Conservation (phyloP, 1,140 invertebrate genomes). For the Phymorhynchus buccinoides region DNA sequence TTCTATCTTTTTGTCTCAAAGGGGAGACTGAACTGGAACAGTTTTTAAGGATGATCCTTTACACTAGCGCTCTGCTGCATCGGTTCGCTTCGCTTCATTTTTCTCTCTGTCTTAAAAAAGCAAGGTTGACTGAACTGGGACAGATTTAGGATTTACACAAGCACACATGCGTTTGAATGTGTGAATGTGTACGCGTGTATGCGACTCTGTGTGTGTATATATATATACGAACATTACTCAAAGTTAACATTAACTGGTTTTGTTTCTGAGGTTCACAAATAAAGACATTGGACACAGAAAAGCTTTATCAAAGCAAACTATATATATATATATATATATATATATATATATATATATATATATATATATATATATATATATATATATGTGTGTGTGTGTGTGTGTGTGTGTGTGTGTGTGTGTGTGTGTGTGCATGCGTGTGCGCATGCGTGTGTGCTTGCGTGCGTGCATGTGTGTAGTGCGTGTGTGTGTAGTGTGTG, state of each 20-base stretch:
- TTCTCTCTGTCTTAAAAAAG: too few species aligned
- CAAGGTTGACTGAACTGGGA: too few species aligned
- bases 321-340: too few species aligned
- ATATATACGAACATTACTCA: too few species aligned
- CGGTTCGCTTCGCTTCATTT: too few species aligned
- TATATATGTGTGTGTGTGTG: not conserved
- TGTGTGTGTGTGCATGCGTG: not conserved
- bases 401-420: not conserved
- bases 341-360: too few species aligned
- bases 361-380: not conserved
- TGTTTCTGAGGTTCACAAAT: too few species aligned
- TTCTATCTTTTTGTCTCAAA: not conserved
- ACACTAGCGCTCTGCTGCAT: too few species aligned
- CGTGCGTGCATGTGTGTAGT: not conserved
- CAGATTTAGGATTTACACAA: not conserved
- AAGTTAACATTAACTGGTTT: too few species aligned
- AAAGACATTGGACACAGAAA: too few species aligned
- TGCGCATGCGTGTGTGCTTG: not conserved
- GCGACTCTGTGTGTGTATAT: not conserved
- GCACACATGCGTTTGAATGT: not conserved
- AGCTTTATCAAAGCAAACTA: too few species aligned
- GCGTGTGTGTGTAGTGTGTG: not conserved
- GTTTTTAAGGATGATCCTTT: too few species aligned
- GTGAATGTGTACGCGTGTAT: not conserved
- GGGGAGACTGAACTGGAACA: not conserved